Base-by-base conservation (phyloP, 92 coral and sea anemone genomes). In the Scolanthus callimorphus region DNA sequence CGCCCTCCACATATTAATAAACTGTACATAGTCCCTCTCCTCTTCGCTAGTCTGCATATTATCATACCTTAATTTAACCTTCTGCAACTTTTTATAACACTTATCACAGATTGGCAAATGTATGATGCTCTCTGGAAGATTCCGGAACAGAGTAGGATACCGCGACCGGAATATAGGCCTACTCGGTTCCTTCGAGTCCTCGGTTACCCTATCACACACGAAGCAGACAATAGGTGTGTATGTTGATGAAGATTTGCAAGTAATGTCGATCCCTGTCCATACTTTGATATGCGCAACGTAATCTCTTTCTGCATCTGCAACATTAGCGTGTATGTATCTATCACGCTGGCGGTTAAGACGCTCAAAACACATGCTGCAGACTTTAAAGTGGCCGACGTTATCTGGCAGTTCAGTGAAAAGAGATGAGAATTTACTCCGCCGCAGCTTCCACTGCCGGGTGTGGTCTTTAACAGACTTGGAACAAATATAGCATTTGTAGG, bases 1-100 rank as follows among this genome's bases (percentile, higher is more conserved):
- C 9, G 86, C 83, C 48, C 96, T 74, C 96, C 96, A 88, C 64
- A 79, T 58, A 31, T 88, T 88, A 19, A 88, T 79, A 55, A 66
- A 78, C 26, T 70, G 79, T 52, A 79, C 63, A 38, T 88, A 88
- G 38, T 83, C 79, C 24, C 89, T 66, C 22, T 64, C 54, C 8
- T 82, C 82, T 47, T 86, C 89, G 10, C 74, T 84, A 17, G 65
- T 44, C 45, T 76, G 64, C 20, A 65, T 72, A 10, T 84, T 80
- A 22, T 71, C 96, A 60, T 65, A 88, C 70, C 85, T 62, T 15
- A 80, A 29, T 50, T 79, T 73, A 20, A 88, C 80, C 34, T 72
- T 88, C 15, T 67, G 65, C 11, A 88, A 41, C 41, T 71, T 83
- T 62, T 80, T 74, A 66, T 78, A 57, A 49, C 96, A 88, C 11